Base-by-base conservation (phyloP, 2,888 invertebrate species). In the Brenthis ino region DNA sequence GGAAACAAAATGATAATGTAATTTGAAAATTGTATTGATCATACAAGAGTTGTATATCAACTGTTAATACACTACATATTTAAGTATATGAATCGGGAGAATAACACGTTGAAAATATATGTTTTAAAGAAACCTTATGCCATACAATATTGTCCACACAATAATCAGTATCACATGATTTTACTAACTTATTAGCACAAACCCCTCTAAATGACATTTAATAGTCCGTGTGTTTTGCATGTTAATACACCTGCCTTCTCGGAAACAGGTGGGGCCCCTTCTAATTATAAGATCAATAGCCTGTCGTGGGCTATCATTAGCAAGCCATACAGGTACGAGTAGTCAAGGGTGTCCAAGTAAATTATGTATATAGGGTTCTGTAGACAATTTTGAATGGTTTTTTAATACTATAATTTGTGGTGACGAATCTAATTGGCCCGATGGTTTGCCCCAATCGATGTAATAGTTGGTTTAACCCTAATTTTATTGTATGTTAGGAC, bases 201-300 rank as follows among this genome's bases (percentile, higher is more conserved):
- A 50, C 50, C 60, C 50, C 50, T 33, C n/a, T 48, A 33, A 50
- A 11, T 43, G 37, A 43, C 37, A 6, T 53, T 16, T 53, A 63
- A 14, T 12, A 37, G 51, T 16, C 6, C 3, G 4, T 20, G 3
- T 14, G 13, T 6, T 13, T 20, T 63, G 37, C 53, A 13, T 24
- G 13, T 3, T 3, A 6, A 6, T 33, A 33, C 63, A 63, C 53
- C 63, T 63, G 63, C 53, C 24, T 67, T 60, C 66, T 24, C 48
- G 48, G 66, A 60, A 67, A 60, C 60, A 60, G 66, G 54, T 53
- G 66, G 54, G 43, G 55, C 53, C 51, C 56, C 47, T 20, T 37
- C 16, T 70, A 65, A 47, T 54, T 63, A 55, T 28, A 65, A 68
- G 65, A 70, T 70, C 70, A 65, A 70, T 71, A 63, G 37, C 53